Conservation (phyloP, 2,888 invertebrate genomes). For the Scaptomyza polygonia region DNA sequence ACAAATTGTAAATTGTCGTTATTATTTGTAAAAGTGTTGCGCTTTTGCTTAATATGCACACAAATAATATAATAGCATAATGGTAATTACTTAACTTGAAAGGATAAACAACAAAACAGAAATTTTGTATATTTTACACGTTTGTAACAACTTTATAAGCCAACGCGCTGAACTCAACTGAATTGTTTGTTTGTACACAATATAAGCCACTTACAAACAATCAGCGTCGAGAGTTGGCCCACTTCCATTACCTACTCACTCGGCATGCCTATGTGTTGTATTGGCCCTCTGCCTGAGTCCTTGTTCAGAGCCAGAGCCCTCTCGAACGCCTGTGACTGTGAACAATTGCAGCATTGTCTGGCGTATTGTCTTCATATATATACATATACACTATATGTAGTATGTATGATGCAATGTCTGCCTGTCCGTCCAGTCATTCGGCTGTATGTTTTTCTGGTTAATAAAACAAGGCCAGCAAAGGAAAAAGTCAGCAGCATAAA, state of each 20-base stretch:
- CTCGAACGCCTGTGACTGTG: constrained; percentile 54
- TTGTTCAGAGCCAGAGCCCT: constrained; percentile 8
- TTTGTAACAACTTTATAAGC: constrained; percentile 74
- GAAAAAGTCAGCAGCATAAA: constrained; percentile 31
- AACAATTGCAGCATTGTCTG: constrained; percentile 73
- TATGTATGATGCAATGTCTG: not conserved
- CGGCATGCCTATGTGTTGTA: constrained; percentile 20
- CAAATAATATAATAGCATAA: not conserved
- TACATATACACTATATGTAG: constrained; percentile 8
- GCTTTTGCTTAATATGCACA: constrained; percentile 17
- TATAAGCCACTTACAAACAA: constrained; percentile 80
- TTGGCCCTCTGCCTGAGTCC: constrained; percentile 24
- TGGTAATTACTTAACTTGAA: constrained; percentile 39
- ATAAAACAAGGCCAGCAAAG: constrained; percentile 58
- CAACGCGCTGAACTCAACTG: constrained; percentile 63
- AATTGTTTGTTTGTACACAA: constrained; percentile 68
- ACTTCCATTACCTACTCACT: constrained; percentile 44
- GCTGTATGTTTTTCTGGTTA: constrained; percentile 58
- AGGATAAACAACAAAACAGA: constrained; percentile 24
- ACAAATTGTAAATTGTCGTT: constrained; percentile 20
- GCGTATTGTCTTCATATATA: constrained; percentile 21
- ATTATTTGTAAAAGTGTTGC: constrained; percentile 36
- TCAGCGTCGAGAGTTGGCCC: constrained; percentile 71
- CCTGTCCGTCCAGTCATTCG: constrained; percentile 28
- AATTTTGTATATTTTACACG: constrained; percentile 58